Evolutionary conservation across 2,888 invertebrate genomes (phyloP), one percentile per base, ranked within the genome.

Genomic region (Chloroclysta siterata): DNA sequence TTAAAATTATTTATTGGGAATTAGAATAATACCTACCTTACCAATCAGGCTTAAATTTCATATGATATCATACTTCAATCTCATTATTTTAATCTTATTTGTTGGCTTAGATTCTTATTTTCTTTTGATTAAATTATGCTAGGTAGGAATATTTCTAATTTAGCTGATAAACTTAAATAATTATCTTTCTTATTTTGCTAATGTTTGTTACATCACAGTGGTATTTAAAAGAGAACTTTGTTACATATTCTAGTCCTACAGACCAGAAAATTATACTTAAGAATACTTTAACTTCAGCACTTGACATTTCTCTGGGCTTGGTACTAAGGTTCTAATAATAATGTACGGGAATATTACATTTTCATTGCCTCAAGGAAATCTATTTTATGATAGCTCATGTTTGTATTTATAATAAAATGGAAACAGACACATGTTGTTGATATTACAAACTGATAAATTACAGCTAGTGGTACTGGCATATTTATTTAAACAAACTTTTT

Each of bases 391-490:
- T 52, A 39, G 44, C 36, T 58, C 41, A 58, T 61, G 54, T 46
- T 53, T 58, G 36, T 58, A 54, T 54, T 60, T 53, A 28, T 46
- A 60, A 57, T 44, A 52, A 41, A 53, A 65, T 65, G 29, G 28
- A 65, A 65, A 61, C 61, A 61, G 58, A 61, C 58, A 54, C 61
- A 65, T 54, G 50, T 50, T 65, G 60, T 58, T 65, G 48, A 61
- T 61, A 58, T 60, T 54, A 58, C 51, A 44, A 54, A 58, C 60
- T 51, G 61, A 61, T 65, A 58, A 58, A 61, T 58, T 58, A 57
- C 47, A 46, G 36, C 46, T 53, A 28, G 47, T n/a, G 15, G 13
- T 52, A 41, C 14, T 33, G 22, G 33, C 17, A 60, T 65, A 54
- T 59, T 54, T 58, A 60, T 66, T 56, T 63, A 33, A 59, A 33